Base-by-base conservation (phyloP, 1,140 invertebrate species). In the Lasioglossum baleicum region DNA sequence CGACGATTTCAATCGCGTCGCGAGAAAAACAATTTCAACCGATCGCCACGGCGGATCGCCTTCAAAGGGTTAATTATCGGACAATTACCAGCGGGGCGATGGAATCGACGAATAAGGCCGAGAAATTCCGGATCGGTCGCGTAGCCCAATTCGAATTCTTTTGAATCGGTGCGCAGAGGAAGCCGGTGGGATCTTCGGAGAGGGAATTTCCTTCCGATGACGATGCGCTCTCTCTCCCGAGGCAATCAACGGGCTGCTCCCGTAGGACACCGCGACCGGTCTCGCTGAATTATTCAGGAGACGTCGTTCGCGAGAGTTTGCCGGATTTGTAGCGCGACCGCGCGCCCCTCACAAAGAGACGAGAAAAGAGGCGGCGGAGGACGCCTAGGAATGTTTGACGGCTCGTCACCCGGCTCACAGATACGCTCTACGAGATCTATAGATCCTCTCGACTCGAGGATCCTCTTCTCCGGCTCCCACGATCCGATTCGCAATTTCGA, bases 241-340 rank as follows among this genome's bases (percentile, higher is more conserved):
- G 60, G 82, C 83, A 85, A 85, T 85, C 79, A 85, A 85, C 63
- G 75, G 35, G 68, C 73, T 70, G 76, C 77, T 83, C 83, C 82
- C 82, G 83, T 83, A 76, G 82, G 82, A 84, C 83, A 84, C 77
- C 73, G 82, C 73, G 82, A 80, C 73, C 68, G 79, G 67, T 78
- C 79, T 77, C 78, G 74, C 83, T 85, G 83, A 85, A 85, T 85
- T 76, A 85, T 85, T 85, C 83, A 85, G 26, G 44, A 74, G 79
- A 58, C 83, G 83, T 84, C 83, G 83, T 74, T 68, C 83, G 83
- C 83, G 83, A 81, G 83, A 85, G 83, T 85, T 85, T 81, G 83
- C 83, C 83, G 83, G 83, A 85, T 85, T 85, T 85, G 83, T 85
- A 85, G 83, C 79, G 79, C 70, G 83, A 81, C 79, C 83, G 83